Evolutionary conservation across 2,797 vertebrate species (phyloP), one percentile per base, ranked within the genome.

Genomic region (Acipenser oxyrinchus): DNA sequence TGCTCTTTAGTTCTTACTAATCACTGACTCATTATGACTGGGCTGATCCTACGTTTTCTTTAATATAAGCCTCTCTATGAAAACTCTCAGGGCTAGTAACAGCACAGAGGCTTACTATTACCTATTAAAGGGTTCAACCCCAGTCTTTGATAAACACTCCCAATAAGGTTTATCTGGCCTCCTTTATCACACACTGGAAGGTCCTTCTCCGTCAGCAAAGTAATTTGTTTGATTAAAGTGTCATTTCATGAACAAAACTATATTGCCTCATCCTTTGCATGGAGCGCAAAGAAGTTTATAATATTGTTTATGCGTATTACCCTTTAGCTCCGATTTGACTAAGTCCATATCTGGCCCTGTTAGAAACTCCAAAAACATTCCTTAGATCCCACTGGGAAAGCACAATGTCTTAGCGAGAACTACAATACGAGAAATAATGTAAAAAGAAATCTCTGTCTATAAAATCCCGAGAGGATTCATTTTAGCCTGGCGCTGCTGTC

Each of bases 191-290:
- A 49, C 81, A 81, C 84, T 78, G 81, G 81, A 89, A 86, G 87
- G 88, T 89, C 87, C 84, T 83, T 87, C 80, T 86, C 81, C 79
- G 71, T 67, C 79, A 76, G 81, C 73, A 67, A 83, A 77, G 86
- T 89, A 88, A 90, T 90, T 89, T 89, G 81, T 88, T 90, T 90
- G 90, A 91, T 90, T 91, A 89, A 90, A 90, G 87, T 90, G 87
- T 91, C 88, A 89, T 89, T 90, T 89, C 78, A 72, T 10, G 75
- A 77, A 82, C 82, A 76, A 87, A 89, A 86, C 37, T 37, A 37
- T 88, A 88, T 85, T 80, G 79, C 79, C 76, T 67, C 72, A 69
- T 77, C 80, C 68, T 67, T 61, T 63, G 69, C 65, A 68, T 63
- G 64, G 71, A 76, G 82, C 76, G 82, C 79, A 86, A 88, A 87